Evolutionary conservation across 1,140 invertebrate species (phyloP).

Genomic region (Goniozus legneri): DNA sequence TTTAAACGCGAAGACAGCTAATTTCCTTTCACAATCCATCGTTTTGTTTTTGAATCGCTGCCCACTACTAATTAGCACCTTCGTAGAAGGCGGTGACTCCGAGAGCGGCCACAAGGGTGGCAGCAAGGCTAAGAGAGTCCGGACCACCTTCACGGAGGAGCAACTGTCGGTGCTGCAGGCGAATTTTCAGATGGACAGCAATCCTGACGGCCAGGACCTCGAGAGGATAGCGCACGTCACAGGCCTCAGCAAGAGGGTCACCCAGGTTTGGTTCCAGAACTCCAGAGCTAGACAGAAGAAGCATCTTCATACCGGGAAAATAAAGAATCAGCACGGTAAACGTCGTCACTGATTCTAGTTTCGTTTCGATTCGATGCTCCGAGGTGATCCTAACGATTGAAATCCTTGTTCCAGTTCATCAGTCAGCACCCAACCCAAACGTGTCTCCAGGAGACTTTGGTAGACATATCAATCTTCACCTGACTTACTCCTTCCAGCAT

Average conservation of each 20-base stretch:
- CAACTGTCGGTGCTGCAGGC: slow-evolving; percentile 95
- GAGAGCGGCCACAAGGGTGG: slow-evolving; percentile 75
- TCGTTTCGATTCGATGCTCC: too few relatives aligned
- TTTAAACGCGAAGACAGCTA: too few relatives aligned
- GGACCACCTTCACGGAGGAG: slow-evolving; percentile 97
- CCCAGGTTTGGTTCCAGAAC: slow-evolving; percentile 99
- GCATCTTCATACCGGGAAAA: slow-evolving; percentile 85
- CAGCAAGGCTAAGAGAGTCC: slow-evolving; percentile 91
- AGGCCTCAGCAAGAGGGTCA: slow-evolving; percentile 94
- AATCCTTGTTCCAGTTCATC: slow-evolving; percentile 37
- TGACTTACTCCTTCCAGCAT: slow-evolving; percentile 81
- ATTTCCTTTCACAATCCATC: too few relatives aligned
- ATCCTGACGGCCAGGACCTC: slow-evolving; percentile 97
- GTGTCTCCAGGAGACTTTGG: slow-evolving; percentile 56
- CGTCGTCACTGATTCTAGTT: neutral
- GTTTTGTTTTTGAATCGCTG: too few relatives aligned
- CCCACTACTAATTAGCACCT: slow-evolving; percentile 25
- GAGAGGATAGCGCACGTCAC: slow-evolving; percentile 97
- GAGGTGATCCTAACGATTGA: too few relatives aligned
- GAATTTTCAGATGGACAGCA: slow-evolving; percentile 96
- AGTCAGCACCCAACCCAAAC: slow-evolving; percentile 37
- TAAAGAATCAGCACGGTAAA: slow-evolving; percentile 58
- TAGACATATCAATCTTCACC: slow-evolving; percentile 76
- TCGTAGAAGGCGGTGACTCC: slow-evolving; percentile 78
- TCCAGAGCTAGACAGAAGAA: slow-evolving; percentile 97